A percentile compares a stretch with the other conserved stretches of the same genome.
Evolutionary conservation across 2,888 invertebrate genomes (phyloP).

Genomic region (Drosophila prolongata): DNA sequence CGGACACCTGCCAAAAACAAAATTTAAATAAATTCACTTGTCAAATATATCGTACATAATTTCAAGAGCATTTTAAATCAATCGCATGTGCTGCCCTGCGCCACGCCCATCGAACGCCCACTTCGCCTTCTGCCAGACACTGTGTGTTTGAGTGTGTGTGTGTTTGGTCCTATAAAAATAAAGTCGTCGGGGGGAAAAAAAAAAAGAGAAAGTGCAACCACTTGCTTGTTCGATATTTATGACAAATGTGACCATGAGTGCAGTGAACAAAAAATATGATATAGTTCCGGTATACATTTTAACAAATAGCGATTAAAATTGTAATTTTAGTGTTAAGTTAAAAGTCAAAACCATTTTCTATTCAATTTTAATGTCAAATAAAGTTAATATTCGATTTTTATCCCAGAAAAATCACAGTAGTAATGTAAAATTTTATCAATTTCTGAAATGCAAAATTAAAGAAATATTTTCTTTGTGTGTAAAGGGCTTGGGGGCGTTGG

Average conservation of each 20-base stretch:
- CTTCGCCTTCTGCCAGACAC: slow-evolving; percentile 23
- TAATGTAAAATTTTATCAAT: background rate
- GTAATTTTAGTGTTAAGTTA: background rate
- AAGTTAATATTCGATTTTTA: no score
- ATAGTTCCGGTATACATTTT: no score
- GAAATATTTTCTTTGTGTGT: background rate
- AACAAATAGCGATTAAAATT: background rate
- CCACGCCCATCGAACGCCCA: slow-evolving; percentile 38
- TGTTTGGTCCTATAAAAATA: slow-evolving; percentile 35
- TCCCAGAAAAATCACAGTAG: no score
- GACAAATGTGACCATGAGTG: slow-evolving; percentile 63
- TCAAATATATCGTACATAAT: slow-evolving; percentile 49
- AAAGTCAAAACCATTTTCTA: no score
- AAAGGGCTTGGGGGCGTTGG: background rate
- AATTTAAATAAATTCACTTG: slow-evolving; percentile 59
- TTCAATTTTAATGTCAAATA: no score
- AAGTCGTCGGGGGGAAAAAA: slow-evolving; percentile 3
- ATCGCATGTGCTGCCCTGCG: slow-evolving; percentile 49
- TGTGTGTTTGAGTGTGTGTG: slow-evolving; percentile 25
- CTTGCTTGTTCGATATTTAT: slow-evolving; percentile 71
- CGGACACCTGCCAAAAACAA: slow-evolving; percentile 60
- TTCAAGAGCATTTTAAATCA: slow-evolving; percentile 73
- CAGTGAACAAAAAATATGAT: background rate
- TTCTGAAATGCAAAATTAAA: background rate
- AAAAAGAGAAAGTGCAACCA: slow-evolving; percentile 10